Base-by-base conservation (phyloP, 2,113 vertebrate genomes). In the Dipodomys merriami region DNA sequence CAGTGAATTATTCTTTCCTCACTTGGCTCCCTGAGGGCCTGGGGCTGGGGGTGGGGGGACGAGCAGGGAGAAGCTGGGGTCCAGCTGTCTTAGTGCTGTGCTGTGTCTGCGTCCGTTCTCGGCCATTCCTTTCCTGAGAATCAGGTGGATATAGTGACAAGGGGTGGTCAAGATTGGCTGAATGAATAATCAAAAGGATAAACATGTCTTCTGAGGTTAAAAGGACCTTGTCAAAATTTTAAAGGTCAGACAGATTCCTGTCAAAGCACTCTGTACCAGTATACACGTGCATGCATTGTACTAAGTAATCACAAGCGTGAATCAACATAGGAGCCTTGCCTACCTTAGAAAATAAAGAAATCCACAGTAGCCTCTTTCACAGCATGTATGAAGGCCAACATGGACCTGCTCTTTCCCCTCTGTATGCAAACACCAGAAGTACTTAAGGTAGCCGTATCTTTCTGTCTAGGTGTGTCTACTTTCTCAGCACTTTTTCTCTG, bases 371-470 rank as follows among this genome's bases (percentile, higher is more conserved):
- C 90, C 78, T 82, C 65, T 27, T 46, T 60, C 67, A 62, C 82
- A 80, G 95, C 96, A 96, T 89, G 95, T 72, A 25, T 76, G 80
- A 93, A 95, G 88, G 77, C 72, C 83, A 27, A 22, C 53, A 3
- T 19, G 62, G 82, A 86, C 60, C 76, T 29, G 0, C 79, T 3
- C 0, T 25, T 71, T 60, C 84, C 85, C 49, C 62, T 18, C 0
- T 10, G 27, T 86, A 76, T 81, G 72, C 83, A 83, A 83, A 78
- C 82, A 93, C 84, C 85, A 30, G 72, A 81, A 90, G 80, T 83
- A 74, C 96, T 91, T 87, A 88, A 78, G 16, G 53, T 57, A 57
- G 53, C 62, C 8, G 53, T 80, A 90, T 87, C 10, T 88, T 84
- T 46, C 23, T 83, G 84, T 84, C n/a, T 88, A 67, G 78, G 12